phyloP scores from a whole-genome alignment of 2,113 vertebrate species.

The Ceyx cyanopectus region DNA sequence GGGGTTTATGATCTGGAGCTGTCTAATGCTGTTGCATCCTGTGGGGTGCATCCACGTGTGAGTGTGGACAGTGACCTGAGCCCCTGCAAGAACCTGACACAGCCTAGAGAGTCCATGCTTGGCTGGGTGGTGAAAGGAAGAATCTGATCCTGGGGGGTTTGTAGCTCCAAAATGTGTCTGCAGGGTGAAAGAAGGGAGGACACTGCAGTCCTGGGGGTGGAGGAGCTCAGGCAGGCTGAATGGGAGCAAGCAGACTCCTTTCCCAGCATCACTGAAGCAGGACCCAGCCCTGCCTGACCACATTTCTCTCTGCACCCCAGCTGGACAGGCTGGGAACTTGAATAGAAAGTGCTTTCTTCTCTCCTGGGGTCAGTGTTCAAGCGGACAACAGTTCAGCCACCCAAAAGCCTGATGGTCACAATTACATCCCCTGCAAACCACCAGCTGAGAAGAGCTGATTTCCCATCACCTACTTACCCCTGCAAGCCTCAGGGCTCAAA shows the following conservation, averaged over 20 bases:
- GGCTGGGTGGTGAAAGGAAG: rapidly evolving
- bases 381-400: not conserved
- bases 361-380: not conserved
- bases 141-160: not conserved
- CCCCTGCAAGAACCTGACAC: not conserved
- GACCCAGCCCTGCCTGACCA: not conserved
- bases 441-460: not conserved
- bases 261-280: not conserved
- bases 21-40: not conserved
- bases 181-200: not conserved
- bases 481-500: not conserved
- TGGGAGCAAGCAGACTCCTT: not conserved
- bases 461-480: not conserved
- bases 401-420: not conserved
- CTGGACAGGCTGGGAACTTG: not conserved
- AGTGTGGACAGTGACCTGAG: not conserved
- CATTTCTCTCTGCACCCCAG: not conserved
- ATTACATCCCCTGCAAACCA: not conserved
- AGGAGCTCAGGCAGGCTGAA: rapidly evolving
- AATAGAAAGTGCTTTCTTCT: not conserved
- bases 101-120: rapidly evolving
- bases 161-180: rapidly evolving
- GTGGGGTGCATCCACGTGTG: rapidly evolving
- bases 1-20: not conserved
- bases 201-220: not conserved